Evolutionary conservation across 2,797 vertebrate species (phyloP).

Genomic region (Manis javanica): DNA sequence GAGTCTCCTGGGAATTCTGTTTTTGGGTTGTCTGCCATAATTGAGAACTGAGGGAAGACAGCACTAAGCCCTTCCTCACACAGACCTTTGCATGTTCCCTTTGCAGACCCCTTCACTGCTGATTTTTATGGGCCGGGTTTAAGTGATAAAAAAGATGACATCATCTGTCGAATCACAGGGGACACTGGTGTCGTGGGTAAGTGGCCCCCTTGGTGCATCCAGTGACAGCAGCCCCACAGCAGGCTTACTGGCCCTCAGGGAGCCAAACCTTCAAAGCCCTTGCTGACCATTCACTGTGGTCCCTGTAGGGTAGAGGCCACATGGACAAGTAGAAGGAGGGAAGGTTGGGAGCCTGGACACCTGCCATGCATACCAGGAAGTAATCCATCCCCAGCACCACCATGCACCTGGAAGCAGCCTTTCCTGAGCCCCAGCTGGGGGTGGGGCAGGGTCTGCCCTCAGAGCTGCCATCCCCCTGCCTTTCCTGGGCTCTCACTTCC

Average conservation of each 20-base stretch:
- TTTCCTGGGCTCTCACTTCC: constrained; percentile 8
- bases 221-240: background rate
- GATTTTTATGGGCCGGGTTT: constrained; percentile 68
- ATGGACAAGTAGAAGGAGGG: background rate
- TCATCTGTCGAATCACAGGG: constrained; percentile 95
- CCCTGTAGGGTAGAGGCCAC: rapidly evolving
- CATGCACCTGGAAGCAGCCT: rapidly evolving
- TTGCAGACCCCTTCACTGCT: constrained; percentile 93
- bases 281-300: background rate
- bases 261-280: no score
- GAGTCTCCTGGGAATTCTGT: background rate
- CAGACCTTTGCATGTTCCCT: background rate
- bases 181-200: constrained; percentile 87
- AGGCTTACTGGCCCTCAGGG: background rate
- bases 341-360: rapidly evolving
- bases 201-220: constrained; percentile 34
- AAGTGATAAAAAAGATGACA: constrained; percentile 88
- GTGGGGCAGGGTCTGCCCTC: no score
- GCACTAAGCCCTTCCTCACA: background rate
- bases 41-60: background rate
- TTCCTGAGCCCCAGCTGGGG: no score
- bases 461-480: background rate
- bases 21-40: background rate
- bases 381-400: background rate
- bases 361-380: background rate